These are phyloP conservation scores for Tipula confusa DNA, from an alignment of 2,888 invertebrate species.

Conservation along the genomic window DNA sequence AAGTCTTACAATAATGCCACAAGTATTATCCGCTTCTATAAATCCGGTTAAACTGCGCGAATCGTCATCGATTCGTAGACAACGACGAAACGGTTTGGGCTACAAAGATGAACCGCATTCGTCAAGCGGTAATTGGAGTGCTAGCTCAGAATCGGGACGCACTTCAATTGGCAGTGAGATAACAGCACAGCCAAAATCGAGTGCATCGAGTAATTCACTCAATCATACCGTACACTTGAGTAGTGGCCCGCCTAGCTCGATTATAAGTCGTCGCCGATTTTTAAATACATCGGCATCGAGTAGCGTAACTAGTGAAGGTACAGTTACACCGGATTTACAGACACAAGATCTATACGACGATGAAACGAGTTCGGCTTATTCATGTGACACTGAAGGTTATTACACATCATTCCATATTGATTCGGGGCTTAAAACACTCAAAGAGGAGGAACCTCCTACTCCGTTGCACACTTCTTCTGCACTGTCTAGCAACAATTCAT, in stretches of 20 bases:
- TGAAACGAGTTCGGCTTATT: slow-evolving; percentile 87
- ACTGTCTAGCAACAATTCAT: slow-evolving; percentile 59
- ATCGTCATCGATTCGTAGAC: slow-evolving; percentile 65
- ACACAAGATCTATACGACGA: slow-evolving; percentile 77
- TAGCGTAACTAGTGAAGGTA: slow-evolving; percentile 80
- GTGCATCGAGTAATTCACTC: slow-evolving; percentile 66
- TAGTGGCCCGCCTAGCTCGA: slow-evolving; percentile 62
- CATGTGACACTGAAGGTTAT: slow-evolving; percentile 95
- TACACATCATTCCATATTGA: slow-evolving; percentile 97
- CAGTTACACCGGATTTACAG: slow-evolving; percentile 72
- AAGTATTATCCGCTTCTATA: slow-evolving; percentile 34
- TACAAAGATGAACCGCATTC: slow-evolving; percentile 80
- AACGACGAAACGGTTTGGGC: slow-evolving; percentile 55
- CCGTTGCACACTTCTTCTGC: slow-evolving; percentile 68
- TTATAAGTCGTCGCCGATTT: slow-evolving; percentile 62
- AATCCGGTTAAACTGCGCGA: slow-evolving; percentile 70
- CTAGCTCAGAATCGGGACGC: slow-evolving; percentile 82
- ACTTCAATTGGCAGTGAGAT: slow-evolving; percentile 83
- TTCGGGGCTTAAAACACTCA: slow-evolving; percentile 81
- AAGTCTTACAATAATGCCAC: slow-evolving; percentile 57
- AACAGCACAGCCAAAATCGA: slow-evolving; percentile 64
- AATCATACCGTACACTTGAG: slow-evolving; percentile 54
- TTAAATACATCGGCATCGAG: slow-evolving; percentile 74
- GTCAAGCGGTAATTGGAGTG: slow-evolving; percentile 92
- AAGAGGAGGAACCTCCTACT: slow-evolving; percentile 71